Base-by-base conservation (phyloP, 1,140 invertebrate species). In the Macrotrachela quadricornifera region DNA sequence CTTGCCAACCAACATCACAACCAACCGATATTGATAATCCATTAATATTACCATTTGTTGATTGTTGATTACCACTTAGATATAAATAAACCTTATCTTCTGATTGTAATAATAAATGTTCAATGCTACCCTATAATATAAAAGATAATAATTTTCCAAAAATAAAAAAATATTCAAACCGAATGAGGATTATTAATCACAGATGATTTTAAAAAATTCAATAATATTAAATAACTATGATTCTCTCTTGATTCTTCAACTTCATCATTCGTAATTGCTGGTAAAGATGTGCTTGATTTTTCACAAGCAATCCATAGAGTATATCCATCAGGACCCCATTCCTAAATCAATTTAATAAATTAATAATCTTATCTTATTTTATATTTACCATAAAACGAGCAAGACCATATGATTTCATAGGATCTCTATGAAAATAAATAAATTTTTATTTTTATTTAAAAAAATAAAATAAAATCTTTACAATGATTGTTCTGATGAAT, bases 281-380 rank as follows among this genome's bases (percentile, higher is more conserved):
- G 21, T 30, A 8, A 4, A 30, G 21, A 4, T 8, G 8, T 8
- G 8, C 3, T 30, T 4, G 2, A 30, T 30, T 30, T 30, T 30
- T 30, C 21, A 4, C 3, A 30, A 4, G 21, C 21, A 15, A 85
- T 83, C 86, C 91, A 96, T 14, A 96, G 69, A 61, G 96, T 86
- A 71, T 94, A 97, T 6, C 92, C 92, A 74, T 99, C 91, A n/a
- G 84, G 80, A 12, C 85, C 87, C 86, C 91, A 99, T 72, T 96
- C 90, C 46, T 30, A 30, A 30, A n/a, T n/a, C 15, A 59, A 52
- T 50, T 62, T 61, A 39, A 39, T 78, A 82, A 55, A 8, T 64
- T 59, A 58, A 57, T 58, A 59, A 36, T 58, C 57, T 58, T 56
- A 60, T 56, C 52, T 50, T 45, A 50, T 54, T 43, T 40, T 30